These are phyloP conservation scores for Cirrhinus molitorella DNA, from an alignment of 2,797 vertebrate genomes.

Conservation along the genomic window DNA sequence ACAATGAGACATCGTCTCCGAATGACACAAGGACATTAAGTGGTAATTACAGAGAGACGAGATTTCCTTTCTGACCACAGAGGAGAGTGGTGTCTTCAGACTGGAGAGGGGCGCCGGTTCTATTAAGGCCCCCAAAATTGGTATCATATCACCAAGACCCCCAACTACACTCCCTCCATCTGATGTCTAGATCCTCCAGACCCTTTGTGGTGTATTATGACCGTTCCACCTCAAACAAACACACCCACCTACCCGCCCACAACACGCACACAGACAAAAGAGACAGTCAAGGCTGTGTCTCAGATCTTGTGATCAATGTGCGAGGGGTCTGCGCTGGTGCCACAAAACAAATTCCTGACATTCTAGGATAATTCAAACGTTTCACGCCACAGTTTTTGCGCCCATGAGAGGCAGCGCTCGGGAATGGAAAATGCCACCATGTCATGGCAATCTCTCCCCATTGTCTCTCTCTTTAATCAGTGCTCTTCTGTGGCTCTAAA, in stretches of 20 bases:
- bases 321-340: slow-evolving; percentile 78
- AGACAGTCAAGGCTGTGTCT: slow-evolving; percentile 66
- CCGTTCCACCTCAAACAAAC: slow-evolving; percentile 47
- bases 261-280: slow-evolving; percentile 55
- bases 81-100: slow-evolving; percentile 73
- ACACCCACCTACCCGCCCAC: slow-evolving; percentile 42
- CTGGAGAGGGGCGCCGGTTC: slow-evolving; percentile 74
- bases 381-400: slow-evolving; percentile 78
- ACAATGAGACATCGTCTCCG: slow-evolving; percentile 49
- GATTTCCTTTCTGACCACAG: slow-evolving; percentile 73
- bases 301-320: slow-evolving; percentile 79
- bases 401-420: slow-evolving; percentile 74
- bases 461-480: slow-evolving; percentile 86
- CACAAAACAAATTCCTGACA: slow-evolving; percentile 82
- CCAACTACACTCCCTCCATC: slow-evolving; percentile 32
- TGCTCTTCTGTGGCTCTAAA: slow-evolving; percentile 75
- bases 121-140: slow-evolving; percentile 75
- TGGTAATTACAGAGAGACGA: slow-evolving; percentile 65
- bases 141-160: slow-evolving; percentile 71
- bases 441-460: slow-evolving; percentile 75
- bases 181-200: slow-evolving; percentile 59
- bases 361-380: slow-evolving; percentile 84
- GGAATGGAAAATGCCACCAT: slow-evolving; percentile 80
- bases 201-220: slow-evolving; percentile 55
- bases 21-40: slow-evolving; percentile 62